Evolutionary conservation across 2,113 vertebrate genomes (phyloP).

Genomic region (Trogon surrucura): DNA sequence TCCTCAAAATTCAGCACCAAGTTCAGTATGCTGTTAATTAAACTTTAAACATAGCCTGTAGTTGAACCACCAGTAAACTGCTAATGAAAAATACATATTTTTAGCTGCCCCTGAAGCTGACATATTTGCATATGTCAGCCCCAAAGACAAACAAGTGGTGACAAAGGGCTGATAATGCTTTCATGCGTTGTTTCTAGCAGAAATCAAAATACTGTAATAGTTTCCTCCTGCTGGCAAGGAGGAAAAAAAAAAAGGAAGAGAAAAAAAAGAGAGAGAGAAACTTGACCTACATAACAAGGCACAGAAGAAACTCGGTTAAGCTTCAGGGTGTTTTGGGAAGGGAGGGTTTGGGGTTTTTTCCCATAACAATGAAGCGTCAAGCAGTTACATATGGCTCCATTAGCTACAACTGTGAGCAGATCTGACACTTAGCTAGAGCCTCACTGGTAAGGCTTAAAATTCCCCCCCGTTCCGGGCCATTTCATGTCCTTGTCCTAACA

Average conservation of each 20-base stretch:
- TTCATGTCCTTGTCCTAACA: neutral
- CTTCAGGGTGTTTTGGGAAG: neutral
- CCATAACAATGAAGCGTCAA: neutral
- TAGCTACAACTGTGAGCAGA: neutral
- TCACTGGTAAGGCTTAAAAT: neutral
- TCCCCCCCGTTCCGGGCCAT: neutral
- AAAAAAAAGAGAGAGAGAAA: neutral
- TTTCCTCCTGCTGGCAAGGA: neutral
- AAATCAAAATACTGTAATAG: conserved; percentile 59
- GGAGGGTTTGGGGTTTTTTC: neutral
- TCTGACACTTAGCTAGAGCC: neutral
- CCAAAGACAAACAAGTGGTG: conserved; percentile 1
- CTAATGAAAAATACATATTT: neutral
- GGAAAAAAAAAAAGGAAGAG: neutral
- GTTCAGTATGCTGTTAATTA: neutral
- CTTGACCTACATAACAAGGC: conserved; percentile 55
- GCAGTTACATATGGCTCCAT: neutral
- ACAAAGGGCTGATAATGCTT: conserved; percentile 25
- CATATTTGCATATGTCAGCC: neutral
- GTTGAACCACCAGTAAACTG: neutral
- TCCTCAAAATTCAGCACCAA: neutral
- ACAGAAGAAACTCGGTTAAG: conserved; percentile 39
- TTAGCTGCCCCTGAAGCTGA: neutral
- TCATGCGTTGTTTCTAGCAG: conserved; percentile 26
- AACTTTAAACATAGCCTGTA: neutral